Percentiles rank a stretch among this genome's conserved stretches.
Conservation (phyloP, 2,113 vertebrate species). For the Crocuta crocuta region DNA sequence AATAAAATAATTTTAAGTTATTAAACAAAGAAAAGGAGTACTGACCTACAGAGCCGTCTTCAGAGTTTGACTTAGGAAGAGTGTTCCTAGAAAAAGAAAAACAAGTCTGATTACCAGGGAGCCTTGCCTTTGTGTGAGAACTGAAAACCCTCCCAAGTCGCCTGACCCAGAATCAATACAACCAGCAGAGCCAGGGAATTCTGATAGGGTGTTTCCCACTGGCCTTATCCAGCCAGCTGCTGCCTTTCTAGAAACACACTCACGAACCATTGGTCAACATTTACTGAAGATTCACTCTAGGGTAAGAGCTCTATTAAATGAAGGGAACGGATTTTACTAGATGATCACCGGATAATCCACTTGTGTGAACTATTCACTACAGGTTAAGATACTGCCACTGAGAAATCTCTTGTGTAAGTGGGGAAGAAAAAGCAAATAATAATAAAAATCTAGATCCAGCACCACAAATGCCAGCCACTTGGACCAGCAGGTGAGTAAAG, state of each 20-base stretch:
- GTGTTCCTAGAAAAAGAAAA: conserved; percentile 88
- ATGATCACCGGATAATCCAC: background rate
- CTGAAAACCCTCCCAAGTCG: background rate
- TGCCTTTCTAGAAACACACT: background rate
- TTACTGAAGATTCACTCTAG: background rate
- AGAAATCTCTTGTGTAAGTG: background rate
- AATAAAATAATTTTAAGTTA: background rate
- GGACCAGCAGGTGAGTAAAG: background rate
- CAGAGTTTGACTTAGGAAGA: conserved; percentile 97
- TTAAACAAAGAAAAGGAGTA: conserved; percentile 65
- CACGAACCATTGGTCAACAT: background rate
- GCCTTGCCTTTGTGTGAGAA: background rate
- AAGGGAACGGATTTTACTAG: background rate
- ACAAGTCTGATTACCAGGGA: conserved; percentile 62
- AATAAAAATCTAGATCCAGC: background rate
- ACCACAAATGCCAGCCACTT: background rate
- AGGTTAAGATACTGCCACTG: too few species aligned
- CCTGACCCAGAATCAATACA: too few species aligned
- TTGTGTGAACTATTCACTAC: background rate
- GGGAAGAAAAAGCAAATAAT: background rate
- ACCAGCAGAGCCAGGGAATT: background rate
- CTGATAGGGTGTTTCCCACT: background rate
- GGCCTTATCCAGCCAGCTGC: background rate
- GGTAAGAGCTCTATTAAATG: background rate
- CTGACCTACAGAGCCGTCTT: conserved; percentile 95